Evolutionary conservation across 2,888 invertebrate species (phyloP).

Genomic region (Cyclophora punctaria): DNA sequence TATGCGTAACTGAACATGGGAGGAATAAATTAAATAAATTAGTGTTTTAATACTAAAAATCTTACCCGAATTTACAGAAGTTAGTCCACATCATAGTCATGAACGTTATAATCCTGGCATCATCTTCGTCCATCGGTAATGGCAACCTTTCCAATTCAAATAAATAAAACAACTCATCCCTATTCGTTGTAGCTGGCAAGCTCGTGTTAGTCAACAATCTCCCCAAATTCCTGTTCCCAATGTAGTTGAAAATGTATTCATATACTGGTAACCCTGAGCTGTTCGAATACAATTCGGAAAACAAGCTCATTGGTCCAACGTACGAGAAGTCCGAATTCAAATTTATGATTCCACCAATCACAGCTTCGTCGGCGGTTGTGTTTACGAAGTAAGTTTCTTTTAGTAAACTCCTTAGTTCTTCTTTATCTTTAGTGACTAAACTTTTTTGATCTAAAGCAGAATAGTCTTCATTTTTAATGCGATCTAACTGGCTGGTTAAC

Average conservation of each 20-base stretch:
- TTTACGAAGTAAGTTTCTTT: slow-evolving; percentile 56
- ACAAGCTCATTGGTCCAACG: slow-evolving; percentile 57
- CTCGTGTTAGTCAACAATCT: slow-evolving; percentile 55
- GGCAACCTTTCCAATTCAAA: slow-evolving; percentile 58
- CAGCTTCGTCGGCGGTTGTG: slow-evolving; percentile 43
- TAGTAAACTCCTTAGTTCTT: slow-evolving; percentile 40
- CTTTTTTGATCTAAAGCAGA: slow-evolving; percentile 48
- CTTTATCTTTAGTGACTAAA: slow-evolving; percentile 35
- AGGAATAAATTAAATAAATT: too few relatives aligned
- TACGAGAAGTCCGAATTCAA: slow-evolving; percentile 57
- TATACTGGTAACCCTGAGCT: slow-evolving; percentile 39
- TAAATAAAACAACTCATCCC: slow-evolving; percentile 58
- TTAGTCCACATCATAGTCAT: slow-evolving; percentile 71
- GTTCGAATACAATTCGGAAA: slow-evolving; percentile 50
- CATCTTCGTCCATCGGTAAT: slow-evolving; percentile 56
- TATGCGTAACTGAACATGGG: too few relatives aligned
- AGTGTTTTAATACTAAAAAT: background rate
- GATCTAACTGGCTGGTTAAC: slow-evolving; percentile 53
- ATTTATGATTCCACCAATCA: slow-evolving; percentile 60
- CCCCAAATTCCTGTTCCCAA: slow-evolving; percentile 58
- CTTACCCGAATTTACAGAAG: slow-evolving; percentile 66
- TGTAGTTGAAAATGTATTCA: slow-evolving; percentile 55
- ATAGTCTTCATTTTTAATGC: slow-evolving; percentile 52
- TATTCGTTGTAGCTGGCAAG: slow-evolving; percentile 49
- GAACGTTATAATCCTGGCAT: slow-evolving; percentile 58